Evolutionary conservation across 64 coral and sea anemone species (phyloP).

Genomic region (Cladopsammia gracilis): DNA sequence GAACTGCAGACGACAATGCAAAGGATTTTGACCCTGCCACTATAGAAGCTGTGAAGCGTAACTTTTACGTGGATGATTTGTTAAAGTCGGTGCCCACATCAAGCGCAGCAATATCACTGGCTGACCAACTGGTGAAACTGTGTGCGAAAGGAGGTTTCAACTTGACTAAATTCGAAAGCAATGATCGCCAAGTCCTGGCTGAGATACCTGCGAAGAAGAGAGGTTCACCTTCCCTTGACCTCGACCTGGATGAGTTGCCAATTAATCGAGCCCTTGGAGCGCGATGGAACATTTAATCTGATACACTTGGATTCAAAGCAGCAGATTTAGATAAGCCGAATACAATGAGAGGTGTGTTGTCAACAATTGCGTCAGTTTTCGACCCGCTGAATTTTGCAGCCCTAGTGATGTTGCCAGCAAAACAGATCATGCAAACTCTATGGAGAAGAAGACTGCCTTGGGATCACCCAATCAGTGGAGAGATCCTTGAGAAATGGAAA

Average conservation of each 20-base stretch:
- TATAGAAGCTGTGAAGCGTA: neutral
- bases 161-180: conserved; percentile 58
- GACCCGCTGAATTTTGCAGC: neutral
- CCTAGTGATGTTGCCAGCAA: conserved; percentile 19
- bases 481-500: conserved; percentile 15
- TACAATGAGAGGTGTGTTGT: conserved; percentile 49
- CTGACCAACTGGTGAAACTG: neutral
- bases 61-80: conserved; percentile 72
- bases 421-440: conserved; percentile 29
- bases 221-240: neutral
- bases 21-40: neutral
- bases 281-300: neutral
- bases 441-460: conserved; percentile 6
- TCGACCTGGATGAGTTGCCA: conserved; percentile 28
- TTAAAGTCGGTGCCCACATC: neutral
- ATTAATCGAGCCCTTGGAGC: conserved; percentile 29
- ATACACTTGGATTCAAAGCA: conserved; percentile 49
- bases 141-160: conserved; percentile 62
- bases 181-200: conserved; percentile 1
- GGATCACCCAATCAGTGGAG: neutral
- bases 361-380: neutral
- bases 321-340: neutral
- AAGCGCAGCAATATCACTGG: neutral
- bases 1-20: conserved; percentile 13
- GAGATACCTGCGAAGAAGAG: neutral